These are phyloP conservation scores for Nomada ruficornis DNA, from an alignment of 2,888 invertebrate genomes.

Conservation along the genomic window DNA sequence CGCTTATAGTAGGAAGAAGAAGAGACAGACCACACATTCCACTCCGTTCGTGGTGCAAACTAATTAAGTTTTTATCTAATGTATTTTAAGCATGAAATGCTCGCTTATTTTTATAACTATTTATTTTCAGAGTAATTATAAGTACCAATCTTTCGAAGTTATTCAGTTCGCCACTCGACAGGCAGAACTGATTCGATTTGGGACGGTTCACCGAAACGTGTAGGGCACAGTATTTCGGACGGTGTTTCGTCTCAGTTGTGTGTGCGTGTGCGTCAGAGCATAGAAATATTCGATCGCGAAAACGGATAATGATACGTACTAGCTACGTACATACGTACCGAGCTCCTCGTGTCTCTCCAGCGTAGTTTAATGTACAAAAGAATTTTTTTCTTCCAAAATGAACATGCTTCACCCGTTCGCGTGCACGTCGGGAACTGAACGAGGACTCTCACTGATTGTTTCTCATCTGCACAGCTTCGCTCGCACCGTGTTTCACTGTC, in stretches of 20 bases:
- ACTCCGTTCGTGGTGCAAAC: slow-evolving; percentile 81
- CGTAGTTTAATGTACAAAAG: slow-evolving; percentile 27
- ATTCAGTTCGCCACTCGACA: slow-evolving; percentile 46
- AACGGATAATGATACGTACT: slow-evolving; percentile 8
- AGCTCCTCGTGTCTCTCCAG: slow-evolving; percentile 34
- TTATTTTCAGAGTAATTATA: slow-evolving; percentile 80
- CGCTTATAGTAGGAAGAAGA: slow-evolving; percentile 60
- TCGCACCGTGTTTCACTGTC: background rate
- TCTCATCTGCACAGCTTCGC: background rate
- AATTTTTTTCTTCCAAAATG: slow-evolving; percentile 32
- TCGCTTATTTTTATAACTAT: slow-evolving; percentile 84
- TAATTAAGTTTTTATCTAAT: slow-evolving; percentile 79
- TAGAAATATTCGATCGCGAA: slow-evolving; percentile 31
- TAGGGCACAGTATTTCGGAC: slow-evolving; percentile 27
- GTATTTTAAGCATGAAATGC: slow-evolving; percentile 81
- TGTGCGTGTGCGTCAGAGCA: slow-evolving; percentile 28
- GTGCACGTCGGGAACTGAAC: background rate
- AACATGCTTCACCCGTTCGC: slow-evolving; percentile 8
- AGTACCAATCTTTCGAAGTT: slow-evolving; percentile 65
- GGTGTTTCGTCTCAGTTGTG: slow-evolving; percentile 14
- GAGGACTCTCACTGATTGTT: slow-evolving; percentile 6
- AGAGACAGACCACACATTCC: slow-evolving; percentile 82
- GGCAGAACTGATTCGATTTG: slow-evolving; percentile 33
- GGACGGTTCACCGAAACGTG: slow-evolving; percentile 43
- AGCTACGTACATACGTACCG: slow-evolving; percentile 8